Percentiles rank a stretch among this genome's conserved stretches.
These are phyloP conservation scores for Alviniconcha strummeri DNA, from an alignment of 2,888 invertebrate genomes.

Conservation along the genomic window DNA sequence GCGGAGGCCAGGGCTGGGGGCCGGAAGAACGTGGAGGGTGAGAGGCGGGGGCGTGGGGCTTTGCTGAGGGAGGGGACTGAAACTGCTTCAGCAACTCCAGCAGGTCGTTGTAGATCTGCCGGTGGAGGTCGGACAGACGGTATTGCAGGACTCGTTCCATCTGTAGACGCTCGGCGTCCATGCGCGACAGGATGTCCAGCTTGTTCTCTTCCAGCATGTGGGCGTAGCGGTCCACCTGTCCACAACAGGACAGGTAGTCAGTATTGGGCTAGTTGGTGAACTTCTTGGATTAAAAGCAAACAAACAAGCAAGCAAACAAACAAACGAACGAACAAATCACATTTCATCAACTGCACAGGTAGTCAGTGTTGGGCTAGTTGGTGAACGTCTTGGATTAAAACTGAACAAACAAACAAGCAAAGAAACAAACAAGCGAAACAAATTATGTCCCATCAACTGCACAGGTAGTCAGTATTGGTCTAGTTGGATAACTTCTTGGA, in stretches of 20 bases:
- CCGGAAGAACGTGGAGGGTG: not conserved
- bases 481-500: no score
- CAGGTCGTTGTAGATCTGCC: slow-evolving; percentile 34
- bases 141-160: slow-evolving; percentile 43
- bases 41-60: not conserved
- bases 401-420: no score
- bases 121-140: slow-evolving; percentile 24
- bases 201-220: slow-evolving; percentile 43
- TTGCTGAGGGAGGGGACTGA: not conserved
- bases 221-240: slow-evolving; percentile 40
- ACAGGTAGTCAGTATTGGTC: no score
- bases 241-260: not conserved
- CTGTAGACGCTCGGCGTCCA: slow-evolving; percentile 46
- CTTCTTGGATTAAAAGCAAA: no score
- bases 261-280: no score
- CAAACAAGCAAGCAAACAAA: no score
- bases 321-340: no score
- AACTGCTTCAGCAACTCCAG: slow-evolving; percentile 20
- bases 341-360: no score
- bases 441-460: no score
- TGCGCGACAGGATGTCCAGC: slow-evolving; percentile 44
- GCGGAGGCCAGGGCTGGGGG: not conserved
- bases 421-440: no score
- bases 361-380: no score
- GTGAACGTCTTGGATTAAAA: no score